Evolutionary conservation across 2,888 invertebrate genomes (phyloP).

Genomic region (Malthinus seriepunctatus): DNA sequence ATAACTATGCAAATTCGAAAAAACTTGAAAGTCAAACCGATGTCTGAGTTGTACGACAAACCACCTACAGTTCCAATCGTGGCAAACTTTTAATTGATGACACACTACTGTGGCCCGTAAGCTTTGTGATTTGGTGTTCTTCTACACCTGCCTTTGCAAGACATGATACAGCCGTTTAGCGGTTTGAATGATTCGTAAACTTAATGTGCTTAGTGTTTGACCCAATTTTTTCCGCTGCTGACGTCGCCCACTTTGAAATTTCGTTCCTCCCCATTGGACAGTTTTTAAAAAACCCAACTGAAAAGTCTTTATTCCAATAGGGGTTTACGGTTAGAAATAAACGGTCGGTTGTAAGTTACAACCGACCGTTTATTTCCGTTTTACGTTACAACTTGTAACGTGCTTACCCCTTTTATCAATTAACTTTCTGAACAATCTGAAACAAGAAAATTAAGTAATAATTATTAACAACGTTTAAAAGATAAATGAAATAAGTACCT

Average conservation of each 20-base stretch:
- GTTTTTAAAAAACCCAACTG: slow-evolving; percentile 7
- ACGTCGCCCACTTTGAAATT: slow-evolving; percentile 6
- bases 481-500: neutral
- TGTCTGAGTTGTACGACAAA: slow-evolving; percentile 1
- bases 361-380: too few relatives aligned
- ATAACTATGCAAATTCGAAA: slow-evolving; percentile 60
- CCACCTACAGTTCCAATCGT: too few relatives aligned
- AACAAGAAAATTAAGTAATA: neutral
- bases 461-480: too few relatives aligned
- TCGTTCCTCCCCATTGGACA: slow-evolving; percentile 6
- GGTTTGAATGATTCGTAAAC: too few relatives aligned
- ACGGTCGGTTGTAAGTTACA: too few relatives aligned
- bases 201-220: neutral
- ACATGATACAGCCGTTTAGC: too few relatives aligned
- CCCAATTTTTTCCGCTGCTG: slow-evolving; percentile 2
- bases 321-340: slow-evolving; percentile 13
- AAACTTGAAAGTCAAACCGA: slow-evolving; percentile 42
- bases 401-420: neutral
- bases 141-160: too few relatives aligned
- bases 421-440: neutral
- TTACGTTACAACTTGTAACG: too few relatives aligned
- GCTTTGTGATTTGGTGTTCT: too few relatives aligned
- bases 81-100: neutral
- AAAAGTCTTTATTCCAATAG: slow-evolving; percentile 4
- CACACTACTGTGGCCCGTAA: neutral